A percentile compares a stretch with the other conserved stretches of the same genome.
Evolutionary conservation across 2,888 invertebrate genomes (phyloP).

Genomic region (Polymixis flavicincta): DNA sequence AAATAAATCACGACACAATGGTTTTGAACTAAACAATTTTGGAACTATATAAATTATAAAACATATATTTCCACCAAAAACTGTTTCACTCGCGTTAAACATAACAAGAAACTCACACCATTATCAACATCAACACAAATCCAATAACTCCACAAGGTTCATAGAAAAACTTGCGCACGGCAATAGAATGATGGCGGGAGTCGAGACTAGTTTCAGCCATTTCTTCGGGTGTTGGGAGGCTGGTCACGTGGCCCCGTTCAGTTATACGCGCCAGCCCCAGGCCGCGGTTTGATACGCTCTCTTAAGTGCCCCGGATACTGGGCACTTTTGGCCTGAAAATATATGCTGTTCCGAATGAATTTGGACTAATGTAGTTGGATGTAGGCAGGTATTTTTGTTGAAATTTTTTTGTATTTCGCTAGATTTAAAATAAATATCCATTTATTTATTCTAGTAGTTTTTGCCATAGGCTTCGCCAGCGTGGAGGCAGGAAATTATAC

Average conservation of each 20-base stretch:
- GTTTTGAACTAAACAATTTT: not conserved
- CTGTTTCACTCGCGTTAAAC: not conserved
- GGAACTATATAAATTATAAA: not conserved
- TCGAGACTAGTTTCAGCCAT: slow-evolving; percentile 60
- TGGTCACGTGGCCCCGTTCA: slow-evolving; percentile 81
- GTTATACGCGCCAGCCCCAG: slow-evolving; percentile 76
- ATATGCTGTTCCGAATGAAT: slow-evolving; percentile 8
- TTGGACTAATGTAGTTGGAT: not conserved
- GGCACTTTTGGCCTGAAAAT: slow-evolving; percentile 22
- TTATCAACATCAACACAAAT: slow-evolving; percentile 20
- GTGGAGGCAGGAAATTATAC: too few relatives aligned
- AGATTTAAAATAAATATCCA: not conserved
- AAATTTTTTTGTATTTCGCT: not conserved
- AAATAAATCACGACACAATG: too few relatives aligned
- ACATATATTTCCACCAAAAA: not conserved
- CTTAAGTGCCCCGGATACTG: slow-evolving; percentile 64
- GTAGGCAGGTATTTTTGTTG: not conserved
- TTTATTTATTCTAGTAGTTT: too few relatives aligned
- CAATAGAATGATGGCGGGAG: slow-evolving; percentile 51
- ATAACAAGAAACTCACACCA: not conserved
- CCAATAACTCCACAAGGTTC: slow-evolving; percentile 26
- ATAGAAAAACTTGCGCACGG: slow-evolving; percentile 31
- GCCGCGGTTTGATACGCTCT: slow-evolving; percentile 73
- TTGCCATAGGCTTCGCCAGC: too few relatives aligned
- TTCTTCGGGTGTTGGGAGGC: slow-evolving; percentile 71